These are phyloP conservation scores for Drosophila pandora DNA, from an alignment of 1,140 invertebrate genomes.

Conservation along the genomic window DNA sequence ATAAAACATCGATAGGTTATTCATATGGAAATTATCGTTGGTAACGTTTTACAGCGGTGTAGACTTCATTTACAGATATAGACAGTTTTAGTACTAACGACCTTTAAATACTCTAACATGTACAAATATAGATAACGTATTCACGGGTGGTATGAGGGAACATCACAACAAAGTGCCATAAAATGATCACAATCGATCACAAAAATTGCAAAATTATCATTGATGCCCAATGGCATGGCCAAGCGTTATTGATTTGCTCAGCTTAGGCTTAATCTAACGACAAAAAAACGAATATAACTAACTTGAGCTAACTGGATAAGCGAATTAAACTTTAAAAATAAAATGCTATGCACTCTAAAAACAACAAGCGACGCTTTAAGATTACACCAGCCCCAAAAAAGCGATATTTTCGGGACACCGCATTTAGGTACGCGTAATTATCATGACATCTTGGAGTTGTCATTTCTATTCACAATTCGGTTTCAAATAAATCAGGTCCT, in stretches of 20 bases:
- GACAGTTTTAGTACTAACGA: slow-evolving; percentile 25
- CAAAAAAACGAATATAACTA: slow-evolving; percentile 37
- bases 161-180: slow-evolving; percentile 48
- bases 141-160: slow-evolving; percentile 14
- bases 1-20: slow-evolving; percentile 66
- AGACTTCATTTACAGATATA: slow-evolving; percentile 21
- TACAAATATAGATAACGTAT: slow-evolving; percentile 37
- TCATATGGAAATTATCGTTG: slow-evolving; percentile 59
- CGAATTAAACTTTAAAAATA: slow-evolving; percentile 22
- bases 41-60: slow-evolving; percentile 70
- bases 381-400: slow-evolving; percentile 16
- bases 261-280: slow-evolving; percentile 27
- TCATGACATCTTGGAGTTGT: slow-evolving; percentile 56
- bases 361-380: slow-evolving; percentile 32
- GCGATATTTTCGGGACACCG: slow-evolving; percentile 9
- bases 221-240: slow-evolving; percentile 59
- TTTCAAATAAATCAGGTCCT: slow-evolving; percentile 59
- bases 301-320: slow-evolving; percentile 27
- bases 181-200: slow-evolving; percentile 48
- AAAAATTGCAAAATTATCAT: slow-evolving; percentile 50
- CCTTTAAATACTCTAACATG: slow-evolving; percentile 19
- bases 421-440: slow-evolving; percentile 69
- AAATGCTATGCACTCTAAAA: slow-evolving; percentile 60
- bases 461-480: slow-evolving; percentile 66
- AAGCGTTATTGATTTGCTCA: slow-evolving; percentile 39